phyloP scores from a whole-genome alignment of 2,797 vertebrate genomes.

The Phrynocephalus vlangalii region DNA sequence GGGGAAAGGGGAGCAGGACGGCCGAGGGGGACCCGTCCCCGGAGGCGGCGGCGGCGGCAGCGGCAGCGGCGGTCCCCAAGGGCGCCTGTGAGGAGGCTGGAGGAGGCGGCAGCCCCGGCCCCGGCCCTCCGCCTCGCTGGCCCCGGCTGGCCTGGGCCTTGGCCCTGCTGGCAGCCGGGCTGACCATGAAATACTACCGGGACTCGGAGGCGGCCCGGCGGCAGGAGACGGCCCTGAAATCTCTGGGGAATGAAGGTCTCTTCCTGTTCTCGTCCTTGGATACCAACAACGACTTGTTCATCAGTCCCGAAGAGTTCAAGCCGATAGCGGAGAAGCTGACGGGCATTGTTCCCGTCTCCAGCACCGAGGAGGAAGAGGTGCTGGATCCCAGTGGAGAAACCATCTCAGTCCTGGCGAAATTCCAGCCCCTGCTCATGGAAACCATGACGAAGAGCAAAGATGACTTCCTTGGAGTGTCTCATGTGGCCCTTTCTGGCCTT shows the following conservation, averaged over 20 bases:
- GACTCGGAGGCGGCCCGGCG: slow-evolving; percentile 77
- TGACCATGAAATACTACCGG: slow-evolving; percentile 80
- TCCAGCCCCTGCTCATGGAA: slow-evolving; percentile 93
- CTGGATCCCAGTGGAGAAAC: slow-evolving; percentile 89
- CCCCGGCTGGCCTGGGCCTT: slow-evolving; percentile 71
- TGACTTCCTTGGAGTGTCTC: slow-evolving; percentile 94
- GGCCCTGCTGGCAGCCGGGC: slow-evolving; percentile 79
- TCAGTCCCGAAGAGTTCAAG: too few species aligned
- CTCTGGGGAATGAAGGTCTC: too few species aligned
- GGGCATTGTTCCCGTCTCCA: slow-evolving; percentile 82
- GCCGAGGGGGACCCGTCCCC: background rate
- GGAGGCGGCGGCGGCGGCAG: too few species aligned
- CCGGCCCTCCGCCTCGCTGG: background rate
- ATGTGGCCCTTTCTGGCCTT: slow-evolving; percentile 89
- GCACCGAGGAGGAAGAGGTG: slow-evolving; percentile 85
- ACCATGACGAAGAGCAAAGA: slow-evolving; percentile 99
- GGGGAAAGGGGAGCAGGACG: background rate
- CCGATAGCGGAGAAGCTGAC: too few species aligned
- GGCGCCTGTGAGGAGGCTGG: background rate
- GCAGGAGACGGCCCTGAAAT: too few species aligned
- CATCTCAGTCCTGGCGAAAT: slow-evolving; percentile 86
- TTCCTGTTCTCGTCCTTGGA: too few species aligned
- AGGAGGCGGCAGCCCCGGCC: background rate
- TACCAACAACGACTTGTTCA: too few species aligned
- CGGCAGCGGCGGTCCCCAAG: background rate